Evolutionary conservation across 2,888 invertebrate species (phyloP), one percentile per base, ranked within the genome.

Genomic region (Dolichomitus sp.): DNA sequence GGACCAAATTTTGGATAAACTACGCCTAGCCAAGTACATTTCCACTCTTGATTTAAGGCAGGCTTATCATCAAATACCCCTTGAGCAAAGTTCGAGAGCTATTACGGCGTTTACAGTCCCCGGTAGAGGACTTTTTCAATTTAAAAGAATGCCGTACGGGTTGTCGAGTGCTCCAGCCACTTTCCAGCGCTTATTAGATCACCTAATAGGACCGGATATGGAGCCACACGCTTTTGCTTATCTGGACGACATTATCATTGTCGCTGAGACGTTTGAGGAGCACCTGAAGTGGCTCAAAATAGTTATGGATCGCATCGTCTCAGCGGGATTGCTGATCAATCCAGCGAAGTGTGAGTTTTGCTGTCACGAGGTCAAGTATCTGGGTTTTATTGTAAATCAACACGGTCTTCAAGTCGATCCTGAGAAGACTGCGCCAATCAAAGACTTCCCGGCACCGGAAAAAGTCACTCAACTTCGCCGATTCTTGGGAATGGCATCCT

Each of bases 101-200:
- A 83, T 87, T 11, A 86, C 88, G 11, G 23, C 23, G 1, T 23
- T 23, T 23, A 23, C 23, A 23, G 23, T 23, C 1, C 33, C 33
- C 6, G 5, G 84, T 84, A 82, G 54, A 37, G 83, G 83, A 0
- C 69, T 84, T 0, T 50, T 1, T 11, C 83, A 7, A 54, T 86
- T 6, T n/a, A 74, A 84, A 80, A 69, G 0, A 48, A 81, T 42
- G 73, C 33, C 33, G 33, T 33, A 33, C 6, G 33, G 33, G 33
- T 33, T 33, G 33, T 33, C 33, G 33, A 33, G 33, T 33, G 33
- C 33, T 33, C 33, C 90, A 0, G 88, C 90, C 0, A 90, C 90
- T 0, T 91, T 86, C 69, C 90, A 90, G 72, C 75, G 89, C 0
- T 57, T 90, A 7, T 82, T 91, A 0, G 90, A 91, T 33, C 63